Evolutionary conservation across 2,797 vertebrate species (phyloP), one percentile per base, ranked within the genome.

Genomic region (Chiloscyllium punctatum): DNA sequence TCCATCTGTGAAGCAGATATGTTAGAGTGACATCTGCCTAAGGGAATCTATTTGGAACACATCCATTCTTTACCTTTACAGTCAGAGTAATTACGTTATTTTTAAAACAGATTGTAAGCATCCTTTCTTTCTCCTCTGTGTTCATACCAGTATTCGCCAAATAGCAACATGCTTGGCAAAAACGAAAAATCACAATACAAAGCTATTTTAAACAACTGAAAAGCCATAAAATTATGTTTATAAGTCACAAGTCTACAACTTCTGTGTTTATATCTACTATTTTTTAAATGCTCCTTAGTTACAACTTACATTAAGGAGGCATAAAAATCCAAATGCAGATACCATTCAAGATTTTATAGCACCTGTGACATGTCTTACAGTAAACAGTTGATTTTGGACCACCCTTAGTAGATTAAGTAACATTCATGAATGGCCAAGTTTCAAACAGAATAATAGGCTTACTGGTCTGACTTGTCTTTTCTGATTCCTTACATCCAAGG

Each of bases 391-490:
- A 25, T 69, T 69, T 92, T 92, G 62, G 33, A 18, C 62, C 18
- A 69, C 3, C n/a, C 21, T 92, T 62, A 92, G 90, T n/a, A 92
- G 62, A 92, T 23, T 69, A 69, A 37, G 13, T 84, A 53, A n/a
- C 66, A 62, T 66, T 91, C 57, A 92, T 8, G 37, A 42, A 68
- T 69, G 66, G n/a, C 6, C 62, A 92, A 92, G n/a, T 92, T 92
- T n/a, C 90, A 92, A 92, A 69, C 42, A n/a, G 66, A 92, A 37
- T 92, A 92, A 92, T 68, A 92, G 90, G 66, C 90, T 92, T 92
- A 92, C 42, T 62, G 90, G 33, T 92, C 90, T 42, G 66, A 42
- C 90, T 68, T 92, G n/a, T 69, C 90, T 92, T 69, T 69, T 92
- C 90, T 37, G n/a, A 92, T 69, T 42, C 62, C 18, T 11, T 23